A percentile compares a stretch with the other conserved stretches of the same genome.
Evolutionary conservation across 2,797 vertebrate species (phyloP).

Genomic region (Novumbra hubbsi): DNA sequence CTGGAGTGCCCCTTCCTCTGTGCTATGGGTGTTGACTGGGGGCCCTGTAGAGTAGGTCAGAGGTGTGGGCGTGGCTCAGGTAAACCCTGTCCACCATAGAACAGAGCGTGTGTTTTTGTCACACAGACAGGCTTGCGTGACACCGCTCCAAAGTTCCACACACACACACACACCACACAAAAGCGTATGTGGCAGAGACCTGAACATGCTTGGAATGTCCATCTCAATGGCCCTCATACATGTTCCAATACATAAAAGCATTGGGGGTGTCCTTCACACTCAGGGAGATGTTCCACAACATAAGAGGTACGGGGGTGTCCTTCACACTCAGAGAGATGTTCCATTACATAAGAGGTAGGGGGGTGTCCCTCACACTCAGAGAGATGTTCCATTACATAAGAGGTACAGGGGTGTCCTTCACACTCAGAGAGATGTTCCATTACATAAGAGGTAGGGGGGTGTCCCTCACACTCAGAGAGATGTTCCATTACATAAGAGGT

Average conservation of each 20-base stretch:
- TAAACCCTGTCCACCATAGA: too few species aligned
- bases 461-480: background rate
- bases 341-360: background rate
- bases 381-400: background rate
- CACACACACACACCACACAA: too few species aligned
- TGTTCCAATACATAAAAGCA: background rate
- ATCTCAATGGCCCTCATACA: background rate
- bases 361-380: background rate
- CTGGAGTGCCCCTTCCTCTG: too few species aligned
- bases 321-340: background rate
- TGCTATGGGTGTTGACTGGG: too few species aligned
- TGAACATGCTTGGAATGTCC: background rate
- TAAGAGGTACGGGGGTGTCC: background rate
- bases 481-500: background rate
- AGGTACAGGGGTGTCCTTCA: background rate
- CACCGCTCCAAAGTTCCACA: background rate
- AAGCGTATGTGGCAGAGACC: background rate
- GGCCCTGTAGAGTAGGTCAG: too few species aligned
- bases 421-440: background rate
- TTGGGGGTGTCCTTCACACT: too few species aligned
- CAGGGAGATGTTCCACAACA: background rate
- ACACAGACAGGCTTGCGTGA: background rate
- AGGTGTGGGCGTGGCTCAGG: too few species aligned
- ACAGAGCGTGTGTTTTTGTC: too few species aligned
- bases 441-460: background rate